Evolutionary conservation across 2,888 invertebrate species (phyloP).

Genomic region (Tanypteryx hageni): DNA sequence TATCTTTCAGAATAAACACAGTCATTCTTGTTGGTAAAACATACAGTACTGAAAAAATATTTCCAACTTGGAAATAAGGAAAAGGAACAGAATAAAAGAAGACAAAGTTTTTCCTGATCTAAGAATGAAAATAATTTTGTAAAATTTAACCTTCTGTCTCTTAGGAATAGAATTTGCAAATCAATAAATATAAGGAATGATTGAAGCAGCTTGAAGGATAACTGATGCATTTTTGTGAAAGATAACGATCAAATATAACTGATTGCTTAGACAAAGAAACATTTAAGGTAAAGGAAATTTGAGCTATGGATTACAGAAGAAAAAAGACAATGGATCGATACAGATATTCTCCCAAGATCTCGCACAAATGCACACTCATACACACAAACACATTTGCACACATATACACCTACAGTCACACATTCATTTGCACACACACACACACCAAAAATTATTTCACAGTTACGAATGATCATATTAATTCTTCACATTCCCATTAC

Average conservation of each 20-base stretch:
- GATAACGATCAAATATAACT: conserved; percentile 13
- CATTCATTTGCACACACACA: not conserved
- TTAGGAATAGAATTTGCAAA: not conserved
- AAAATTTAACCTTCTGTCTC: not conserved
- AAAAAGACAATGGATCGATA: conserved; percentile 43
- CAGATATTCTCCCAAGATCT: conserved; percentile 48
- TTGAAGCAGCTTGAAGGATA: conserved; percentile 16
- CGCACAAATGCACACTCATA: not conserved
- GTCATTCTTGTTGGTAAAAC: not conserved
- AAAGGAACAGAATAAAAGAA: conserved; percentile 11
- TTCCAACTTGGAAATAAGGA: not conserved
- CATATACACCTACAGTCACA: not conserved
- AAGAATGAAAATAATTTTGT: not conserved
- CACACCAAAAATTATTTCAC: conserved; percentile 50
- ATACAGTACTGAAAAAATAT: not conserved
- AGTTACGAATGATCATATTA: conserved; percentile 52
- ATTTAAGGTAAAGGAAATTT: not conserved
- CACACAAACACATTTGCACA: not conserved
- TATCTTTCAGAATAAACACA: not conserved
- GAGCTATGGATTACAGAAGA: conserved; percentile 16
- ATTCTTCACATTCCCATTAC: conserved; percentile 56
- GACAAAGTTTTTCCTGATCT: not conserved
- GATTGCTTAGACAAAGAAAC: not conserved
- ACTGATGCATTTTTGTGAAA: not conserved
- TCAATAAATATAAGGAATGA: conserved; percentile 54